A percentile compares a stretch with the other conserved stretches of the same genome.
These are phyloP conservation scores for Exocentrus adspersus DNA, from an alignment of 2,888 invertebrate genomes.

Conservation along the genomic window DNA sequence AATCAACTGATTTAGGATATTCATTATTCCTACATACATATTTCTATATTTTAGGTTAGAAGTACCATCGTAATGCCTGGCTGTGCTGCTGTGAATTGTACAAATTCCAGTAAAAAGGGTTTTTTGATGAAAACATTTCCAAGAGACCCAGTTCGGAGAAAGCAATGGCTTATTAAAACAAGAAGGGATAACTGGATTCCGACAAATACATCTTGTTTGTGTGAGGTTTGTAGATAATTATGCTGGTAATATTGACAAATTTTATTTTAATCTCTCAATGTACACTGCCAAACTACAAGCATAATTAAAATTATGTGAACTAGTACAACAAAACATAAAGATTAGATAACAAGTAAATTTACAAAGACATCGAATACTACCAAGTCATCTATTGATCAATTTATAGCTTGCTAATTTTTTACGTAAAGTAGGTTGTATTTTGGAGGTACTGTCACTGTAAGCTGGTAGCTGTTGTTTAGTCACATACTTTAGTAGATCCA, in stretches of 20 bases:
- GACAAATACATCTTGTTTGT: slow-evolving; percentile 29
- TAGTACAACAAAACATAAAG: background rate
- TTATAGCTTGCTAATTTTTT: too few relatives aligned
- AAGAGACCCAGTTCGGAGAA: slow-evolving; percentile 17
- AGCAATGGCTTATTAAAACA: slow-evolving; percentile 15
- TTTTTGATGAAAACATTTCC: slow-evolving; percentile 25
- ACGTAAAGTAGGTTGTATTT: too few relatives aligned
- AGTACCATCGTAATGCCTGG: background rate
- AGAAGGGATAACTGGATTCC: slow-evolving; percentile 31
- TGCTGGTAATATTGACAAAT: background rate
- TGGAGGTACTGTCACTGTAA: too few relatives aligned
- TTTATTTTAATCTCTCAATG: background rate
- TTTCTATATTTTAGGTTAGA: background rate
- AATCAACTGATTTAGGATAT: background rate
- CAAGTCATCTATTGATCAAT: too few relatives aligned
- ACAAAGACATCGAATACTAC: too few relatives aligned
- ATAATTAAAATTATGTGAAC: background rate
- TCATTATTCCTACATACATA: background rate
- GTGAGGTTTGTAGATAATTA: slow-evolving; percentile 31
- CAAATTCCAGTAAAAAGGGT: slow-evolving; percentile 5
- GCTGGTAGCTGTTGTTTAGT: too few relatives aligned
- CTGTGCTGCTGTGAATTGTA: slow-evolving; percentile 7
- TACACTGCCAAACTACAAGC: background rate
- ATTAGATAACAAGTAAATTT: too few relatives aligned
- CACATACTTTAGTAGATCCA: too few relatives aligned